Evolutionary conservation across 2,113 vertebrate species (phyloP), one percentile per base, ranked within the genome.

Genomic region (Corythaixoides concolor): DNA sequence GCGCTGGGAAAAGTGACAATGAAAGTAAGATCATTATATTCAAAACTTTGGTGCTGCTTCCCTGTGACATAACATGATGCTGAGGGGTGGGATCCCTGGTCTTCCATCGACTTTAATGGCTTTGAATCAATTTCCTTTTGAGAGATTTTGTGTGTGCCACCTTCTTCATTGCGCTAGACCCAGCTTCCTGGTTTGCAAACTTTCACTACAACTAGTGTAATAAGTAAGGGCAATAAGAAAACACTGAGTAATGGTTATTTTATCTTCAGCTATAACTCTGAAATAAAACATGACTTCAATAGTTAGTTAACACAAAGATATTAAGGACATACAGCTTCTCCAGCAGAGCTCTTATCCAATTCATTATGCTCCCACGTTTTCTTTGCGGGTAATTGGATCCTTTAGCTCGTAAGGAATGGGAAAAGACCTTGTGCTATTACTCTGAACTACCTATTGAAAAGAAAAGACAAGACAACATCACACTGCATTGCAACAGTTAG

Each of bases 11-110:
- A 94, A 92, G 74, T 89, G 85, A 26, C 39, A 73, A 89, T 80
- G 85, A 84, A 97, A 96, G 97, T 97, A 98, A 98, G 97, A 94
- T 73, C 39, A 26, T 72, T 69, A 63, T 77, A 32, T 94, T 58
- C 12, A 24, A 23, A 85, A 75, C n/a, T 82, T 91, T 13, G 78
- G 39, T 88, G 75, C 76, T 95, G 53, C 85, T 89, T 93, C 43
- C 62, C 35, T 93, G 52, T 60, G 39, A n/a, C 58, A 66, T 85
- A 60, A 72, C 7, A 5, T 37, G 76, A 72, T 41, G 39, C 33
- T 75, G 33, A 73, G 24, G 58, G 37, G 24, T 77, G 2, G 2
- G 30, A 59, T 52, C 47, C 15, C 20, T 88, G 27, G 16, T 77
- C 17, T 83, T 50, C n/a, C 22, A 19, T 66, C 33, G 53, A 3